Evolutionary conservation across 2,888 invertebrate species (phyloP).

Genomic region (Vanessa cardui): DNA sequence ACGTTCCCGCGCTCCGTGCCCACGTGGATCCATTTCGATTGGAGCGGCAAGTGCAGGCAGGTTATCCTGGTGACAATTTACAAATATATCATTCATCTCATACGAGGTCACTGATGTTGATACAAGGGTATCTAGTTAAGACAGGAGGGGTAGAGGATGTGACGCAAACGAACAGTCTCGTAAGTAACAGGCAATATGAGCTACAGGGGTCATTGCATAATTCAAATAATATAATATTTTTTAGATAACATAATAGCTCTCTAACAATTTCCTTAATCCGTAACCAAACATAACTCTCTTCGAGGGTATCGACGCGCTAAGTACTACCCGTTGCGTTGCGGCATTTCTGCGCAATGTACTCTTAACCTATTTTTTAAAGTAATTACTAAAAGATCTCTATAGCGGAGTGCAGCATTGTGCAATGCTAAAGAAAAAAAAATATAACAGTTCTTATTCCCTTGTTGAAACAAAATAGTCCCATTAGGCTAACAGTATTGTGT

Average conservation of each 20-base stretch:
- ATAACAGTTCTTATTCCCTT: constrained; percentile 11
- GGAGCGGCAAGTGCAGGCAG: constrained; percentile 96
- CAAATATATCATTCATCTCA: background rate
- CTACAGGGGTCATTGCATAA: no score
- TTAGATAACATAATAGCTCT: no score
- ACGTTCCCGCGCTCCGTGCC: constrained; percentile 99
- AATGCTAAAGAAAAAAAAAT: constrained; percentile 8
- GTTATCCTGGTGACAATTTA: constrained; percentile 88
- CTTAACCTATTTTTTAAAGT: constrained; percentile 13
- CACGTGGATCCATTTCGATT: constrained; percentile 99
- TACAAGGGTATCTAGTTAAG: no score
- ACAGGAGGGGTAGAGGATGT: no score
- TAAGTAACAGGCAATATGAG: no score
- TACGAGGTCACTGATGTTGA: background rate
- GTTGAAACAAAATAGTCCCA: constrained; percentile 19
- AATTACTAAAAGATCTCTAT: constrained; percentile 12
- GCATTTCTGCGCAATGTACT: background rate
- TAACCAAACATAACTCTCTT: no score
- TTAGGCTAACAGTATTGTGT: constrained; percentile 18
- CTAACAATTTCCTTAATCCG: no score
- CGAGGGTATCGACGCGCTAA: no score
- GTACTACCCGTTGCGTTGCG: background rate
- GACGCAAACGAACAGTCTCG: no score
- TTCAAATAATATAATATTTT: no score
- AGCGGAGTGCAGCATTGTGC: constrained; percentile 7